phyloP scores from a whole-genome alignment of 2,888 invertebrate species.

The Amphipyra berbera region DNA sequence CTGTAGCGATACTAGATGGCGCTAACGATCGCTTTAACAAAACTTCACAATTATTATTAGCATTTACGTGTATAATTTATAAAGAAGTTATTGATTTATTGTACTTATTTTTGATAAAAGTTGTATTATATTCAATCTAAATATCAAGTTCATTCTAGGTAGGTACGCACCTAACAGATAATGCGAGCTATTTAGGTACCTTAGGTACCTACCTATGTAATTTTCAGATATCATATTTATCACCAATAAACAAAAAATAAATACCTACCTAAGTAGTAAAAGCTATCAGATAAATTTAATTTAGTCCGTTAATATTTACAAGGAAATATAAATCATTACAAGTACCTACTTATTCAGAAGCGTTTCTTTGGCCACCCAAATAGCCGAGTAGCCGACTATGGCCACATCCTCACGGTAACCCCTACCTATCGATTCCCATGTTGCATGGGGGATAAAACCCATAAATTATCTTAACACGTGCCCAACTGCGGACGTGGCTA shows the following conservation, averaged over 20 bases:
- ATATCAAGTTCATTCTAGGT: neutral
- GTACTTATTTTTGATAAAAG: conserved; percentile 23
- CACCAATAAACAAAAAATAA: neutral
- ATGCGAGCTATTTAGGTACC: too few relatives aligned
- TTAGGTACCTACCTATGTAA: neutral
- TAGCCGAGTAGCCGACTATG: conserved; percentile 18
- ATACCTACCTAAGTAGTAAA: neutral
- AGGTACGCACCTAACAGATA: too few relatives aligned
- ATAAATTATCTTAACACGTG: conserved; percentile 69
- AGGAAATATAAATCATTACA: conserved; percentile 44
- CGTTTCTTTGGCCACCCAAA: conserved; percentile 54
- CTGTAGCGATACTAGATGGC: conserved; percentile 26
- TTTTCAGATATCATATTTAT: too few relatives aligned
- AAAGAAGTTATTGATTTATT: conserved; percentile 24
- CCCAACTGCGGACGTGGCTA: conserved; percentile 63
- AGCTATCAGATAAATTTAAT: too few relatives aligned
- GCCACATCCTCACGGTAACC: conserved; percentile 56
- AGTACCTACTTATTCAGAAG: neutral
- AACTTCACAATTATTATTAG: too few relatives aligned
- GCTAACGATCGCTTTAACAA: neutral
- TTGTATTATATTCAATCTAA: neutral
- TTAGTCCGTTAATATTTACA: neutral
- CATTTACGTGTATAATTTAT: neutral
- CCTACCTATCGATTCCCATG: conserved; percentile 50
- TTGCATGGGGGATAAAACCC: conserved; percentile 54